A percentile compares a stretch with the other conserved stretches of the same genome.
phyloP scores from a whole-genome alignment of 2,113 vertebrate species.

The Natator depressus region DNA sequence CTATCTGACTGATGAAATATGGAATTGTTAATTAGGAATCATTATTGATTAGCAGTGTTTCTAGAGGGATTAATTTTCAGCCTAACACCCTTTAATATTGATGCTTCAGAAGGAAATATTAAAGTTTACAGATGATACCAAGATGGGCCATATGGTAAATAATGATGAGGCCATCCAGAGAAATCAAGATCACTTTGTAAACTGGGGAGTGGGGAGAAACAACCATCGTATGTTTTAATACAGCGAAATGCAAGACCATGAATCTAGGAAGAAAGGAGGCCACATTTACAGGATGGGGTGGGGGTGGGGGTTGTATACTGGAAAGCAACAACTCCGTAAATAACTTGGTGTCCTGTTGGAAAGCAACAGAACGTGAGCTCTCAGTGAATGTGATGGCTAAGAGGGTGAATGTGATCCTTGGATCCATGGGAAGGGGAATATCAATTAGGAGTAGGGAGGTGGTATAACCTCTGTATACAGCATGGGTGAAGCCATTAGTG shows the following conservation, averaged over 20 bases:
- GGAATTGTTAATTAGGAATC: neutral
- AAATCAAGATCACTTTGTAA: neutral
- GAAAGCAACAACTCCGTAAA: neutral
- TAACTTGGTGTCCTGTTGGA: neutral
- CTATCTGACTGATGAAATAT: neutral
- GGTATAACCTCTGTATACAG: neutral
- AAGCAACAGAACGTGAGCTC: neutral
- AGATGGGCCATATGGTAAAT: neutral
- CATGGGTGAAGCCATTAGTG: neutral
- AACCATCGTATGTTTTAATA: neutral
- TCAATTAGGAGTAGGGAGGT: neutral
- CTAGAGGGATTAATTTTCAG: neutral
- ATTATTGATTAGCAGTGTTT: neutral
- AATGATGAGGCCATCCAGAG: neutral
- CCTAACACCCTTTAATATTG: neutral
- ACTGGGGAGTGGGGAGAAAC: neutral
- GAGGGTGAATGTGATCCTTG: neutral
- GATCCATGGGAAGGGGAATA: neutral
- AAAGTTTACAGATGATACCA: neutral
- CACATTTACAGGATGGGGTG: neutral
- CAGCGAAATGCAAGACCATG: neutral
- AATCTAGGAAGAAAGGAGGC: neutral
- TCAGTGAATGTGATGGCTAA: neutral
- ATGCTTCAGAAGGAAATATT: neutral
- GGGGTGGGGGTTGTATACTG: neutral